Conservation (phyloP, 2,113 vertebrate genomes). For the Notothenia coriiceps region DNA sequence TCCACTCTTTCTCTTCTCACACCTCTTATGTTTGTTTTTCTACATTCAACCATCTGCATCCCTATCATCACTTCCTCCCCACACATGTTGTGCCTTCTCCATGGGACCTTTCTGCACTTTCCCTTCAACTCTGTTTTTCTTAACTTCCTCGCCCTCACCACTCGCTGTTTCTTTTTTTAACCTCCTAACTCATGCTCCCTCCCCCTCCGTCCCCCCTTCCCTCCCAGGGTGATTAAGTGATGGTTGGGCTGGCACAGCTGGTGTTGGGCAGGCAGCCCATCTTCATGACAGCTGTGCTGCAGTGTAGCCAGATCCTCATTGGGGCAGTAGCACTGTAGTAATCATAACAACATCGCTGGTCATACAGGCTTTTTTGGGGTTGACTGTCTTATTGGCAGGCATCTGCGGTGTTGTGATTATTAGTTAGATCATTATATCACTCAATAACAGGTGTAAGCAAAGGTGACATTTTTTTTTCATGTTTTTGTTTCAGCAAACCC, state of each 20-base stretch:
- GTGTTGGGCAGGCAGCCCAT: conserved; percentile 69
- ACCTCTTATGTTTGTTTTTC: conserved; percentile 17
- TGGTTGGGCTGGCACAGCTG: conserved; percentile 75
- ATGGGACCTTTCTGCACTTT: background rate
- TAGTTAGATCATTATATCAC: conserved; percentile 30
- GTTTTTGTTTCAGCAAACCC: too few species aligned
- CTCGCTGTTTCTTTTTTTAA: conserved; percentile 26
- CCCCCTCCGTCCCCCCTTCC: conserved; percentile 14
- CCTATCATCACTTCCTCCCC: background rate
- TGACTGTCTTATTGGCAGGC: conserved; percentile 32
- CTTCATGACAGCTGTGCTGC: conserved; percentile 73
- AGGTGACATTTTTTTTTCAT: background rate
- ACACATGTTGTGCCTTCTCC: background rate
- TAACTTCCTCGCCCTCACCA: conserved; percentile 9
- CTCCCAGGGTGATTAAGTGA: conserved; percentile 70
- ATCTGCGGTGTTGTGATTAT: conserved; percentile 45
- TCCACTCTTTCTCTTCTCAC: background rate
- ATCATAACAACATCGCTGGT: conserved; percentile 59
- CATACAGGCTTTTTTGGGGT: conserved; percentile 36
- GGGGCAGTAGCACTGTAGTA: conserved; percentile 56
- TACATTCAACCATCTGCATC: background rate
- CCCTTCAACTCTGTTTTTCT: background rate
- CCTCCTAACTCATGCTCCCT: background rate
- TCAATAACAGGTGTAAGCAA: conserved; percentile 40
- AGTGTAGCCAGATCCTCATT: conserved; percentile 61